A percentile compares a stretch with the other conserved stretches of the same genome.
Conservation (phyloP, 2,113 vertebrate genomes). For the Tinamus guttatus region DNA sequence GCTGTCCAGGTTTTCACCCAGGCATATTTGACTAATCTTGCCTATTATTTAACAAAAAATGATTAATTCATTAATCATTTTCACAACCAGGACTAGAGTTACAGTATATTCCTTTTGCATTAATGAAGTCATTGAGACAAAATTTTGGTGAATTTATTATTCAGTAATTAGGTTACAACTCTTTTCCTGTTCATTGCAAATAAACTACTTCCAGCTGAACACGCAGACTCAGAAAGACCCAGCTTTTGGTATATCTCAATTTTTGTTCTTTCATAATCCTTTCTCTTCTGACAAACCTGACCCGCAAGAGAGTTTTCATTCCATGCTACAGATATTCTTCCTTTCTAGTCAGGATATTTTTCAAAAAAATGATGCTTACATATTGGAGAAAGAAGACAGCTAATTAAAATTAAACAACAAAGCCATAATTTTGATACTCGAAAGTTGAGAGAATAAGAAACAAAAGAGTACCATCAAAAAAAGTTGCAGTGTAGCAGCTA, state of each 20-base stretch:
- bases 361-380: background rate
- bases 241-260: background rate
- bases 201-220: background rate
- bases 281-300: background rate
- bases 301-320: background rate
- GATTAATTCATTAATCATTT: background rate
- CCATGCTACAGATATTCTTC: background rate
- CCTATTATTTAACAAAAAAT: background rate
- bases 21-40: background rate
- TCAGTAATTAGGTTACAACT: background rate
- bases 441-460: background rate
- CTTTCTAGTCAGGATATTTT: background rate
- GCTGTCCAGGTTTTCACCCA: background rate
- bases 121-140: background rate
- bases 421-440: background rate
- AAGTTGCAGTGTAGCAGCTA: background rate
- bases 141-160: background rate
- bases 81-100: background rate
- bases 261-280: background rate
- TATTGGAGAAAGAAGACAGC: background rate
- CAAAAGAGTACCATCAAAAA: background rate
- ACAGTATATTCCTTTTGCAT: background rate
- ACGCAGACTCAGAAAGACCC: background rate
- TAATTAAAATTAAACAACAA: constrained; percentile 4
- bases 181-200: background rate